These are phyloP conservation scores for Echeneis naucrates DNA, from an alignment of 2,797 vertebrate species.

Conservation along the genomic window DNA sequence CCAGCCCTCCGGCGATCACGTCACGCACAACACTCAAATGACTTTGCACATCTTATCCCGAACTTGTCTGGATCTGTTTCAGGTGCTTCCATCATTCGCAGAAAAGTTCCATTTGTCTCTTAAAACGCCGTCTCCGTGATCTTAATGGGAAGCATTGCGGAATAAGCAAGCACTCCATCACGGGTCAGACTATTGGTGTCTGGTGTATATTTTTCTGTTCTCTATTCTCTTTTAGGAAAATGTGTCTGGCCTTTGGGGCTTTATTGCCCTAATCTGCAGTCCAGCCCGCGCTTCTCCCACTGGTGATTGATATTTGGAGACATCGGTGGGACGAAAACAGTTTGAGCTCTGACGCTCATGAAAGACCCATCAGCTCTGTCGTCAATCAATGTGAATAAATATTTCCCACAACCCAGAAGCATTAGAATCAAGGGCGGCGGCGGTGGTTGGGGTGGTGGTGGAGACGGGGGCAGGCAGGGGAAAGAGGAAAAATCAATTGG, in stretches of 20 bases:
- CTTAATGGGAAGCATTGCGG: constrained; percentile 3
- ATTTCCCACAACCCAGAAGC: constrained; percentile 86
- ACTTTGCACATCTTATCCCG: constrained; percentile 30
- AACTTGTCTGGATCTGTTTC: constrained; percentile 41
- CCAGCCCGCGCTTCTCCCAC: constrained; percentile 41
- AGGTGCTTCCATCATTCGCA: constrained; percentile 43
- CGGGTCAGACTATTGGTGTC: constrained; percentile 37
- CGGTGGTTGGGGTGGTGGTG: no score
- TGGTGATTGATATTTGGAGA: constrained; percentile 85
- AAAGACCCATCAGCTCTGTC: constrained; percentile 83
- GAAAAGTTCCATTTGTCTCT: constrained; percentile 41
- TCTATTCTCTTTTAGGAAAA: constrained; percentile 50
- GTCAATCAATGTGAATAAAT: constrained; percentile 86
- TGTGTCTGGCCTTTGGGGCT: constrained; percentile 67
- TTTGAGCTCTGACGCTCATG: constrained; percentile 82
- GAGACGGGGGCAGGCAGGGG: constrained; percentile 42
- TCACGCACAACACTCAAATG: constrained; percentile 29
- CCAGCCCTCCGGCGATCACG: constrained; percentile 9
- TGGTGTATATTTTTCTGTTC: constrained; percentile 34
- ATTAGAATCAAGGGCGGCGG: constrained; percentile 74
- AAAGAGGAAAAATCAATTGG: constrained; percentile 82
- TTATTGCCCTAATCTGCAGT: constrained; percentile 73
- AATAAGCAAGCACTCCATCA: constrained; percentile 57
- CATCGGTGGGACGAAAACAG: constrained; percentile 81
- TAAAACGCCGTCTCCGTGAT: constrained; percentile 28